These are phyloP conservation scores for Lutra lutra DNA, from an alignment of 2,797 vertebrate species.

Conservation along the genomic window DNA sequence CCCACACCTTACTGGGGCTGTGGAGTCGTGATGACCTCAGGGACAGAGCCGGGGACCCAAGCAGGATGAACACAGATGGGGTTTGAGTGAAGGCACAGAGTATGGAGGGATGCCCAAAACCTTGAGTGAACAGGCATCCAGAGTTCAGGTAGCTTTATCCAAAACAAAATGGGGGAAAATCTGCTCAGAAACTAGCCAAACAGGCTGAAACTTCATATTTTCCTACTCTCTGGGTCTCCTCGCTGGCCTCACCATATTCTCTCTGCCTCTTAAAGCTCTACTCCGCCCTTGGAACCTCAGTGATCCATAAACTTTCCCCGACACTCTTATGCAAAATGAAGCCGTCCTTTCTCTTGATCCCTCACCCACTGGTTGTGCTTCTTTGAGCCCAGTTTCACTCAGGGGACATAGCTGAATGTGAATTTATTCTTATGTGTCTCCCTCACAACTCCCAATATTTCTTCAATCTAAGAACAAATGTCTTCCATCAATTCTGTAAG, in stretches of 20 bases:
- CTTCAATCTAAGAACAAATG: background rate
- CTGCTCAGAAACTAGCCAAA: background rate
- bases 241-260: background rate
- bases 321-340: slow-evolving; percentile 3
- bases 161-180: slow-evolving; percentile 13
- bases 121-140: background rate
- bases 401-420: background rate
- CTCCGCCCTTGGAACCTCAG: background rate
- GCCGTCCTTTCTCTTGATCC: background rate
- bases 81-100: background rate
- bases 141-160: background rate
- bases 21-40: background rate
- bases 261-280: slow-evolving; percentile 38
- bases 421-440: background rate
- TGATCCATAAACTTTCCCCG: background rate
- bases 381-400: background rate
- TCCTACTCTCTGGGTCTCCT: background rate
- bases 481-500: background rate
- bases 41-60: background rate
- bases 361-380: background rate
- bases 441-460: background rate
- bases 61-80: background rate
- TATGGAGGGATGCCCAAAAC: background rate
- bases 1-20: background rate
- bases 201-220: background rate